Base-by-base conservation (phyloP, 2,797 vertebrate species). In the Rousettus madagascariensis region DNA sequence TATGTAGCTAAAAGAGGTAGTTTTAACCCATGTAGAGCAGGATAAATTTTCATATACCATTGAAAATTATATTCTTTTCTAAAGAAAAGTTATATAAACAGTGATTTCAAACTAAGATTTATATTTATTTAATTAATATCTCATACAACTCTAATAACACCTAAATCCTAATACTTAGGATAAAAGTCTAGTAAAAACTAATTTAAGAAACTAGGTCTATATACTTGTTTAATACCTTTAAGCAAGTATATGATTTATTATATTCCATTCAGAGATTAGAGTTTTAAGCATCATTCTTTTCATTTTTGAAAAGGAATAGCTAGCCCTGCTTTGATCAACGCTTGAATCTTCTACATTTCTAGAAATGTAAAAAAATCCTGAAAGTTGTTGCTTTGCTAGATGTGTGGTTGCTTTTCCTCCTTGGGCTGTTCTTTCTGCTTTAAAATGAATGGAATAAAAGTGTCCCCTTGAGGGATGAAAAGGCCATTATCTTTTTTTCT, bases 101-200 rank as follows among this genome's bases (percentile, higher is more conserved):
- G 8, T 77, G n/a, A 55, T 85, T 95, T 90, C 55, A 85, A 20
- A 55, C 6, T 78, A 51, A 30, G 15, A 61, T 46, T 90, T 95
- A n/a, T 43, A 20, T 53, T 93, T 95, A 51, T 41, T 63, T 68
- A 53, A 19, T 65, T 61, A 92, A 59, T 84, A n/a, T 69, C 38
- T 84, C 15, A 87, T 15, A 49, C 20, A 93, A 75, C 71, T 86
- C 26, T 59, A 72, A 20, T 72, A 87, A 38, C 30, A 83, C 5
- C 30, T 65, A 86, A 78, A 59, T 69, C 86, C 51, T 85, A 71
- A 51, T 92, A 72, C 43, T 92, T 77, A 71, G 46, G 51, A 41
- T 82, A n/a, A 82, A 77, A 57, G 57, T 90, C 11, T 88, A 91
- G 30, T 86, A 65, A 91, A 90, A 79, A 17, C 38, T 79, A 63